phyloP scores from a whole-genome alignment of 2,113 vertebrate species.

The Polypterus senegalus region DNA sequence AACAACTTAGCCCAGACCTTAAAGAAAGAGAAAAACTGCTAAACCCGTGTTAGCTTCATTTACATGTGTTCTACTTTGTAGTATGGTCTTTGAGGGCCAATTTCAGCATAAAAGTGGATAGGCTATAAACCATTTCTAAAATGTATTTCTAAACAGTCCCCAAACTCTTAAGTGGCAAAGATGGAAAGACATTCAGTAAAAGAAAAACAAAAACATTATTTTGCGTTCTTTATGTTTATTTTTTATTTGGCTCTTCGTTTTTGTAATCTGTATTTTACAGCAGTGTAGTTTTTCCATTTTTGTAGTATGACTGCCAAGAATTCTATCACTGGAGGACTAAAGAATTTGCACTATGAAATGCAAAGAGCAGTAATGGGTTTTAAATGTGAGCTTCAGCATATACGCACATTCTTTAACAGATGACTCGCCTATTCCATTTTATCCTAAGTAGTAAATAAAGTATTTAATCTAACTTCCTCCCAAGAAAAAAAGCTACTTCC shows the following conservation, averaged over 20 bases:
- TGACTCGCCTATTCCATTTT: slow-evolving; percentile 33
- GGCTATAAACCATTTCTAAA: no score
- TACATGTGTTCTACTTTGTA: no score
- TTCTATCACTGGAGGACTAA: slow-evolving; percentile 23
- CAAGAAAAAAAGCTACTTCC: slow-evolving; percentile 26
- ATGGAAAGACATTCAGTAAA: no score
- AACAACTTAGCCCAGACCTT: no score
- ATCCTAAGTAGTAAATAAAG: slow-evolving; percentile 44
- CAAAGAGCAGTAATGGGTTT: slow-evolving; percentile 37
- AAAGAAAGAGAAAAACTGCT: no score
- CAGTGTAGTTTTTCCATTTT: slow-evolving; percentile 23
- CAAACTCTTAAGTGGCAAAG: no score
- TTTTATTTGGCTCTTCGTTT: slow-evolving; percentile 16
- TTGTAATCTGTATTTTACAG: slow-evolving; percentile 16
- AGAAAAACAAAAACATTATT: no score
- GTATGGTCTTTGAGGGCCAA: no score
- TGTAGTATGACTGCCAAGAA: slow-evolving; percentile 27
- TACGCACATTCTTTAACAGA: slow-evolving; percentile 26
- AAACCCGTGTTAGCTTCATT: no score
- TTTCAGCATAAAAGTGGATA: no score
- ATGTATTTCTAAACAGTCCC: no score
- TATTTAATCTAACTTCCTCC: slow-evolving; percentile 36
- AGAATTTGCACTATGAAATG: slow-evolving; percentile 20
- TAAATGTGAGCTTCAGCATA: slow-evolving; percentile 22
- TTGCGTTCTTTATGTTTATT: no score